Percentiles rank a stretch among this genome's conserved stretches.
phyloP scores from a whole-genome alignment of 2,888 invertebrate genomes.

The Monoplex corrugatus region DNA sequence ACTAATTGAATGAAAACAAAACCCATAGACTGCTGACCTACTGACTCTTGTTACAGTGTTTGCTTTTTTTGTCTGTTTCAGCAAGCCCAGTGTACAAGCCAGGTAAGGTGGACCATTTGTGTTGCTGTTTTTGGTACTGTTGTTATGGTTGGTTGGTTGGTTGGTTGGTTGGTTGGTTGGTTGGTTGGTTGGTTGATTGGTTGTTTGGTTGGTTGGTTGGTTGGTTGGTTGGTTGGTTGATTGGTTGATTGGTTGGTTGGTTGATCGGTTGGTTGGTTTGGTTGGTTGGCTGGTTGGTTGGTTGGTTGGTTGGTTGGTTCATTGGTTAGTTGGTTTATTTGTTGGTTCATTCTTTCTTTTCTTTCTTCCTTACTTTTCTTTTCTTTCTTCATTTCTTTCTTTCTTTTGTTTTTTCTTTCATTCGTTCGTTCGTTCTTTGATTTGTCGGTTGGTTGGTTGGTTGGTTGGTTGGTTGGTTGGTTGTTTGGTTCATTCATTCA shows the following conservation, averaged over 20 bases:
- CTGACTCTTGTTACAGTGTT: too few species aligned
- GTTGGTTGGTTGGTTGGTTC: neutral
- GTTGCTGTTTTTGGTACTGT: neutral
- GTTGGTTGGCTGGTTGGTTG: neutral
- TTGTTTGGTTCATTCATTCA: too few species aligned
- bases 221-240: too few species aligned
- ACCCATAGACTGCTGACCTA: too few species aligned
- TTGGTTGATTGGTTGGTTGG: neutral
- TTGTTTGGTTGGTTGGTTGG: neutral
- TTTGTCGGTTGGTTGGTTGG: too few species aligned
- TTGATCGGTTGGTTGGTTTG: neutral
- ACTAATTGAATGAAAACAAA: too few species aligned
- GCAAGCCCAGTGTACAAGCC: slow-evolving; percentile 53
- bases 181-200: neutral
- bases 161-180: too few species aligned
- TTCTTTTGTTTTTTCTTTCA: neutral
- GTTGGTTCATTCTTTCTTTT: neutral
- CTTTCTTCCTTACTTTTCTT: neutral
- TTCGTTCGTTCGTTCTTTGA: too few species aligned
- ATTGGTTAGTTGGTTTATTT: too few species aligned
- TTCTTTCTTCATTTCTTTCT: neutral
- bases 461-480: too few species aligned
- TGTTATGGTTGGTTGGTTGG: neutral
- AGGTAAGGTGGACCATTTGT: slow-evolving; percentile 41
- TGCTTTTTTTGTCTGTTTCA: slow-evolving; percentile 36